These are phyloP conservation scores for Listrodromus nycthemerus DNA, from an alignment of 2,888 invertebrate genomes.

Conservation along the genomic window DNA sequence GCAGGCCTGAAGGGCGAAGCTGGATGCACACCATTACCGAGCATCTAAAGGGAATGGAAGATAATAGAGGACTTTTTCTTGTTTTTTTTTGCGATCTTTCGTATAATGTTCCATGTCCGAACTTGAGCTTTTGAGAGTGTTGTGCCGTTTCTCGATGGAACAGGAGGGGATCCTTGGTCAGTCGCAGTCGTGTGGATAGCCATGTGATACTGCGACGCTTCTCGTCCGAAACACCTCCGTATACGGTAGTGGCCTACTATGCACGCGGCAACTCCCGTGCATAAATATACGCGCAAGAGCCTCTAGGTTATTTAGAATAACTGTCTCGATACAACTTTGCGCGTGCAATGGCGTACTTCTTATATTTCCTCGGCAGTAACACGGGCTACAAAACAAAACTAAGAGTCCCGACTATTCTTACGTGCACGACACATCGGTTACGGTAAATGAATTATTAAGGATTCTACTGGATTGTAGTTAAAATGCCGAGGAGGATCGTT, in stretches of 20 bases:
- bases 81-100: not conserved
- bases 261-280: slow-evolving; percentile 52
- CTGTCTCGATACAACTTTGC: slow-evolving; percentile 16
- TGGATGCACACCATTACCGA: slow-evolving; percentile 4
- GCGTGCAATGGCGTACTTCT: not conserved
- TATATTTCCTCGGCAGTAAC: not conserved
- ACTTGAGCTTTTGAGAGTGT: not conserved
- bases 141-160: not conserved
- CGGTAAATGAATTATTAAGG: slow-evolving; percentile 4
- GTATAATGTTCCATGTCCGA: not conserved
- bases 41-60: slow-evolving; percentile 29
- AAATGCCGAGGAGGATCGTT: slow-evolving; percentile 29
- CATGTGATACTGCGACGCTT: slow-evolving; percentile 38
- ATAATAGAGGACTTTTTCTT: slow-evolving; percentile 27
- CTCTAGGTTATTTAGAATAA: slow-evolving; percentile 1
- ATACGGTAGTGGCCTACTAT: slow-evolving; percentile 78
- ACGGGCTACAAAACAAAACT: no score
- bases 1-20: slow-evolving; percentile 38
- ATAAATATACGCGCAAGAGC: slow-evolving; percentile 30
- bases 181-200: slow-evolving; percentile 28
- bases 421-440: not conserved
- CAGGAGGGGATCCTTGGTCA: slow-evolving; percentile 30
- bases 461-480: not conserved
- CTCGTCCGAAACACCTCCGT: slow-evolving; percentile 73
- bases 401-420: no score